phyloP scores from a whole-genome alignment of 2,113 vertebrate genomes.

The Xerus inauris region DNA sequence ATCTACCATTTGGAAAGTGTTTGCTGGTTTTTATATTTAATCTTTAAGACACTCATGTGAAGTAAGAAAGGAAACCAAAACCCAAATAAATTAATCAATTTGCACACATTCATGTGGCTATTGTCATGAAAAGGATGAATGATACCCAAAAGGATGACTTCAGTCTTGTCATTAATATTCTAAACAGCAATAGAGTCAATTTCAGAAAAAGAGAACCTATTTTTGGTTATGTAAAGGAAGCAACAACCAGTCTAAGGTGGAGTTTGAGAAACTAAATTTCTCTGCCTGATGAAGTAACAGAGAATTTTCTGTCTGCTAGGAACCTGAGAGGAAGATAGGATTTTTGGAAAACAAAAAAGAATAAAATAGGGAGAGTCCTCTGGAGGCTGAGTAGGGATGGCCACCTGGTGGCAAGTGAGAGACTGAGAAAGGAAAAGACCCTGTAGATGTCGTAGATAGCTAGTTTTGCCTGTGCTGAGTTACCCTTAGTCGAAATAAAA shows the following conservation, averaged over 20 bases:
- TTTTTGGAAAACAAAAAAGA: conserved; percentile 1
- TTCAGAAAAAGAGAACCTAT: neutral
- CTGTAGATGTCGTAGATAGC: neutral
- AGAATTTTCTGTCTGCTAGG: neutral
- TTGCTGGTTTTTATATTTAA: conserved; percentile 18
- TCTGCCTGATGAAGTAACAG: neutral
- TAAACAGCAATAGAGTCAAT: neutral
- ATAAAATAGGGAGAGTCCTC: neutral
- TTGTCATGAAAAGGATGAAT: neutral
- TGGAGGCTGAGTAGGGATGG: neutral
- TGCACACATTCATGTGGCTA: neutral
- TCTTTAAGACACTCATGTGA: neutral
- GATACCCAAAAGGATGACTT: neutral
- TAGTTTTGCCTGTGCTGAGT: neutral
- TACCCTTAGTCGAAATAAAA: neutral
- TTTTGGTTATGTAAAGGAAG: neutral
- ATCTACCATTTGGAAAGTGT: conserved; percentile 1
- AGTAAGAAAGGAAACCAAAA: neutral
- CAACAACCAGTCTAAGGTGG: neutral
- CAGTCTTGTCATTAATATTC: neutral
- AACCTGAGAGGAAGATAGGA: neutral
- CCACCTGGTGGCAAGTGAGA: neutral
- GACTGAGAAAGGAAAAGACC: neutral
- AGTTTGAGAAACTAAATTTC: conserved; percentile 16
- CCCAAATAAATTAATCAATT: neutral